Evolutionary conservation across 2,113 vertebrate genomes (phyloP), one percentile per base, ranked within the genome.

Genomic region (Sinocyclocheilus grahami): DNA sequence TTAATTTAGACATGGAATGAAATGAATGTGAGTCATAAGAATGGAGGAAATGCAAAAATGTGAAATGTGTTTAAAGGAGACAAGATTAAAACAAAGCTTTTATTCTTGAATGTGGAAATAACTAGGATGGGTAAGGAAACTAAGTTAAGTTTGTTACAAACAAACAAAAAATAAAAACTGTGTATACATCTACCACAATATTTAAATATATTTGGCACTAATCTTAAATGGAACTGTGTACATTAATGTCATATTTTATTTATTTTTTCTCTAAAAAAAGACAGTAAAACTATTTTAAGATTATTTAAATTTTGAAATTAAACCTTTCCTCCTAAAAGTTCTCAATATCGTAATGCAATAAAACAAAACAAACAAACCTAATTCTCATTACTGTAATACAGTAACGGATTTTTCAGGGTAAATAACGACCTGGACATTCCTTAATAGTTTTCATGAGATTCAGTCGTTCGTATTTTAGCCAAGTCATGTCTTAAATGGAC

Each of bases 121-220:
- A 33, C 51, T 20, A 33, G 33, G 48, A 16, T 60, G 20, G 9
- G 30, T 37, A 30, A 78, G 18, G 16, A 58, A 58, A 12, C 27
- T 5, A 76, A 65, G 24, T 37, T 9, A 20, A 39, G 30, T 60
- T 42, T 62, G 1, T 39, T n/a, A 37, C 18, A 58, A 55, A 58
- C 14, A 18, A 1, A 18, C 20, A 37, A 58, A 8, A 42, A 20
- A 20, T 18, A 2, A 7, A 18, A 55, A 55, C 51, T 14, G 48
- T 14, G 48, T 39, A 71, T 39, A 69, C 0, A 11, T 55, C 53
- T 55, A 62, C 58, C 22, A n/a, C 8, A 60, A n/a, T n/a, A n/a
- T n/a, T 62, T 62, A 62, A 62, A 22, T n/a, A n/a, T 62, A n/a
- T n/a, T 62, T 62, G 78, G 78, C 78, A 46, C 78, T 80, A 33